phyloP scores from a whole-genome alignment of 2,113 vertebrate species.

The Girardinichthys multiradiatus region DNA sequence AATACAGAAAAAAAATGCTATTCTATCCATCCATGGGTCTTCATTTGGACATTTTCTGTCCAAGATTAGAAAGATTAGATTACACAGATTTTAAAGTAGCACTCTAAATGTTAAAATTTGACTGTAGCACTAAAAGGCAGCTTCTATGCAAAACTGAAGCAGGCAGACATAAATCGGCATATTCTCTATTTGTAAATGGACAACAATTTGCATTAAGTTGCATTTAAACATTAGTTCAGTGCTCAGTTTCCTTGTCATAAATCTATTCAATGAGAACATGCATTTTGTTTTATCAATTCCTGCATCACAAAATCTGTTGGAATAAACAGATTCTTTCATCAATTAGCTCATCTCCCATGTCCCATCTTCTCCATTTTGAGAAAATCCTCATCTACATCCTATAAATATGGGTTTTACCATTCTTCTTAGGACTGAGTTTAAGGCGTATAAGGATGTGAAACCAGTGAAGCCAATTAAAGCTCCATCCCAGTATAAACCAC shows the following conservation, averaged over 20 bases:
- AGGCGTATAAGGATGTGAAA: slow-evolving; percentile 92
- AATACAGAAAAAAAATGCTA: no score
- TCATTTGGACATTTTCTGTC: neutral
- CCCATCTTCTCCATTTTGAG: neutral
- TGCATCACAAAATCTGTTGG: neutral
- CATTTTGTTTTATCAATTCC: neutral
- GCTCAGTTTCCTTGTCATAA: neutral
- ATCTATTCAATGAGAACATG: neutral
- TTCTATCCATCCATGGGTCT: neutral
- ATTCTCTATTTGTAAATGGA: neutral
- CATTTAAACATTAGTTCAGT: neutral
- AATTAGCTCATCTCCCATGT: neutral
- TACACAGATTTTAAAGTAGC: neutral
- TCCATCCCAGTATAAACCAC: slow-evolving; percentile 87
- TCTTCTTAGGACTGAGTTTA: slow-evolving; percentile 89
- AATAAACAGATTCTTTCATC: neutral
- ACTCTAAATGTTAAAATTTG: neutral
- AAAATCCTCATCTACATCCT: accelerated
- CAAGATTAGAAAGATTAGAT: neutral
- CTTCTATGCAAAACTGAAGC: neutral
- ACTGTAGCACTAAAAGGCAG: neutral
- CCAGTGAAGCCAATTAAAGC: slow-evolving; percentile 90
- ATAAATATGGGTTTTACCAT: neutral
- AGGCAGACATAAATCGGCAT: neutral
- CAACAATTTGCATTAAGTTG: neutral